Base-by-base conservation (phyloP, 1,140 invertebrate species). In the Manduca sexta region DNA sequence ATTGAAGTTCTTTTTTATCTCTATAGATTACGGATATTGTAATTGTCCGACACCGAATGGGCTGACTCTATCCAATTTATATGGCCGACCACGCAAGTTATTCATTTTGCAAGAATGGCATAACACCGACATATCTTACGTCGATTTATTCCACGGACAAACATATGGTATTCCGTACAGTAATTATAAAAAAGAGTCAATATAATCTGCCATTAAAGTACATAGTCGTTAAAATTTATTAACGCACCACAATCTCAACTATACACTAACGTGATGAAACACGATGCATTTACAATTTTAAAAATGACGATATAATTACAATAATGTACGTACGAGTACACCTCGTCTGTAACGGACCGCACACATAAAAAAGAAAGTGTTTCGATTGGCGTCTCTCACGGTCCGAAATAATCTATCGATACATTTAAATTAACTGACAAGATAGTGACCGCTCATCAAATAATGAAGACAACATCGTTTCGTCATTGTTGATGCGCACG, bases 391-490 rank as follows among this genome's bases (percentile, higher is more conserved):
- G 65, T 81, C 71, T 80, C 79, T 74, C 77, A 78, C 77, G 77
- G 73, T 67, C 73, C 52, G 64, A 72, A 80, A 76, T 85, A 81
- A 83, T 82, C 71, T 83, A 85, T 85, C 79, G 81, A 81, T 78
- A 81, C 78, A 80, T 85, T 82, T 83, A 83, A 82, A 76, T 82
- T 82, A 79, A 76, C 82, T 83, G 82, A 85, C 82, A 83, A 75
- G 74, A 79, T 78, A 81, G 77, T 80, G 81, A 80, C 72, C 74
- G 81, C 79, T 81, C 79, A 78, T 83, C 82, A 82, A 74, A 83
- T 81, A 80, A 84, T 82, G 73, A 85, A 84, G 81, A 84, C 79
- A 81, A 79, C 75, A 75, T 78, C 82, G 81, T 85, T 85, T 85
- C 82, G 82, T 85, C 82, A 83, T 83, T 83, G 82, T 85, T 74